These are phyloP conservation scores for Scolopax bukidnonensis DNA, from an alignment of 2,797 vertebrate species.

Conservation along the genomic window DNA sequence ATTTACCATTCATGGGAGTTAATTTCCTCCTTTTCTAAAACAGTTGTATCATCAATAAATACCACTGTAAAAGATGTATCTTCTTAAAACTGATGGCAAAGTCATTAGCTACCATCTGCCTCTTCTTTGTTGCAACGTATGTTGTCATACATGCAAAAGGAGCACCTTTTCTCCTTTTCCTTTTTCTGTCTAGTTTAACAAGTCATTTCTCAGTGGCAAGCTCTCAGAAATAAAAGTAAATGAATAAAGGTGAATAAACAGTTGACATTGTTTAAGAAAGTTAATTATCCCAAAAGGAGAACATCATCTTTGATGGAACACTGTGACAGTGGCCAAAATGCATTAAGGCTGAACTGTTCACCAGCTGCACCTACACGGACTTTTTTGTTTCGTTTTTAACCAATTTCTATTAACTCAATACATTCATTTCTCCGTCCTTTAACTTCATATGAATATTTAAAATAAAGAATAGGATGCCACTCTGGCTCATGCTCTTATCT, in stretches of 20 bases:
- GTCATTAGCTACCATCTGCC: background rate
- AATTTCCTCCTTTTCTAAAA: slow-evolving; percentile 33
- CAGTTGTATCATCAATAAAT: background rate
- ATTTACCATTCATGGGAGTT: background rate
- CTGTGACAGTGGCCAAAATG: slow-evolving; percentile 12
- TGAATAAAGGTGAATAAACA: background rate
- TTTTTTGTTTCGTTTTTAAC: background rate
- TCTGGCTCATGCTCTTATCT: background rate
- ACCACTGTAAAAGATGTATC: background rate
- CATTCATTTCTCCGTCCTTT: background rate
- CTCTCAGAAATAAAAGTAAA: background rate
- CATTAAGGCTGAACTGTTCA: background rate
- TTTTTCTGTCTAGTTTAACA: background rate
- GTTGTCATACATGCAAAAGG: background rate
- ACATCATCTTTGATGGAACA: background rate
- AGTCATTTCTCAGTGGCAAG: background rate
- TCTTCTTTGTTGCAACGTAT: background rate
- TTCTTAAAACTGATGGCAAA: slow-evolving; percentile 4
- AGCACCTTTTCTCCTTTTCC: background rate
- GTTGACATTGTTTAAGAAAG: background rate
- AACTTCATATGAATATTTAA: background rate
- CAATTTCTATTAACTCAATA: background rate
- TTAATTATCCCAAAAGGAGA: slow-evolving; percentile 2
- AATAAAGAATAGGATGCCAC: background rate
- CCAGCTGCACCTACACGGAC: background rate